These are phyloP conservation scores for Rhagologus leucostigma DNA, from an alignment of 2,113 vertebrate species.

Conservation along the genomic window DNA sequence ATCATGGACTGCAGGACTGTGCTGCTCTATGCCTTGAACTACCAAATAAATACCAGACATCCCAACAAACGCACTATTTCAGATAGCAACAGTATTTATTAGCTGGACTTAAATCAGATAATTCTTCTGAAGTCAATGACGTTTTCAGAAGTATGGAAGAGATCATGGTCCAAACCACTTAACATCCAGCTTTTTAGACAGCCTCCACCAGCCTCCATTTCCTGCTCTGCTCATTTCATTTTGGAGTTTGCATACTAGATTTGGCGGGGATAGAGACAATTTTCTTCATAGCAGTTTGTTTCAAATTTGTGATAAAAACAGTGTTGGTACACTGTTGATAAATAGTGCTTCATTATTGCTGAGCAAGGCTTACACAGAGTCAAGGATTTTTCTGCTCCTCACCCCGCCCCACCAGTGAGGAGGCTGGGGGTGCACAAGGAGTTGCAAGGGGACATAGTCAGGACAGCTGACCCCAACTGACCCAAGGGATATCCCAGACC, in stretches of 20 bases:
- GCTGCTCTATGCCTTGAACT: neutral
- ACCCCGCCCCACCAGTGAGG: accelerated
- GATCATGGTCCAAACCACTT: neutral
- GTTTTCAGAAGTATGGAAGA: neutral
- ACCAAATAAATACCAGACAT: neutral
- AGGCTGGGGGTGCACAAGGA: neutral
- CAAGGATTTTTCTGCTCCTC: neutral
- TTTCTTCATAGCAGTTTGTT: neutral
- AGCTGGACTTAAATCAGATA: neutral
- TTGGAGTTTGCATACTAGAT: neutral
- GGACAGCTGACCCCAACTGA: neutral
- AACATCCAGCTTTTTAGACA: neutral
- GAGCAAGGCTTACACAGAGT: neutral
- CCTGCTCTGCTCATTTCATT: neutral
- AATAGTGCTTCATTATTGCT: neutral
- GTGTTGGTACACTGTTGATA: neutral
- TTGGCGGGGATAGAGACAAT: neutral
- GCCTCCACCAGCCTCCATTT: neutral
- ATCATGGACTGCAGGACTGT: neutral
- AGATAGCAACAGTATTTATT: neutral
- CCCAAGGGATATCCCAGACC: neutral
- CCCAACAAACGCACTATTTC: neutral
- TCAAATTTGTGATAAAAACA: neutral
- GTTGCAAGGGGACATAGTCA: neutral
- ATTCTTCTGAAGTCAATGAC: neutral